phyloP scores from a whole-genome alignment of 2,797 vertebrate species.

The Gallinago nigripennis region DNA sequence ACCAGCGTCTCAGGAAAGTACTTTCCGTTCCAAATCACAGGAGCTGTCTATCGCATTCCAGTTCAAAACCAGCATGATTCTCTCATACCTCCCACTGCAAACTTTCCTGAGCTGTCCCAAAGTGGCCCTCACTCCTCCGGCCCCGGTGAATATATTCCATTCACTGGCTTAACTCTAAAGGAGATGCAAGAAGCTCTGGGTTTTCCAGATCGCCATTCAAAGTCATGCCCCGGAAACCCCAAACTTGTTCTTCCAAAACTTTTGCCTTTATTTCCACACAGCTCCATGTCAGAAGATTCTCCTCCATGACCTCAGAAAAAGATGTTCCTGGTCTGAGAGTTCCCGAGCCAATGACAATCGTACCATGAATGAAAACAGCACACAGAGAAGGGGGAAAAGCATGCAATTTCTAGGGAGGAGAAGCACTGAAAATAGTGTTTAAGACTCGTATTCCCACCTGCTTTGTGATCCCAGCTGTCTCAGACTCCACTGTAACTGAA shows the following conservation, averaged over 20 bases:
- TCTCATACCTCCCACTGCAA: slow-evolving; percentile 62
- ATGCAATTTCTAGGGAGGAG: neutral
- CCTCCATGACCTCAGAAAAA: neutral
- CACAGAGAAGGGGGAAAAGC: neutral
- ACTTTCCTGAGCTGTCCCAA: slow-evolving; percentile 35
- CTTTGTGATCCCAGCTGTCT: neutral
- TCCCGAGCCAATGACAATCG: neutral
- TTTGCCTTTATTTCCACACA: slow-evolving; percentile 62
- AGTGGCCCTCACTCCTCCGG: neutral
- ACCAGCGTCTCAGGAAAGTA: neutral
- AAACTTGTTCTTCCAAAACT: slow-evolving; percentile 6
- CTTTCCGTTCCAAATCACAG: neutral
- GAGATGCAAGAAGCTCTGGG: neutral
- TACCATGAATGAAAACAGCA: neutral
- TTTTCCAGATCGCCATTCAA: slow-evolving; percentile 54
- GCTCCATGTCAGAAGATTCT: neutral
- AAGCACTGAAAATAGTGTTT: neutral
- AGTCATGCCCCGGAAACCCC: slow-evolving; percentile 67
- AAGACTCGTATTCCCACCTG: neutral
- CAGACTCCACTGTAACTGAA: neutral
- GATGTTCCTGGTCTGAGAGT: neutral
- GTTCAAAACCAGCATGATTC: slow-evolving; percentile 46
- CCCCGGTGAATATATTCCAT: neutral
- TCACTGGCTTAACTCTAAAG: neutral
- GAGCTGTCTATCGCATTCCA: slow-evolving; percentile 52